phyloP scores from a whole-genome alignment of 2,888 invertebrate species.

The Ligdia adustata region DNA sequence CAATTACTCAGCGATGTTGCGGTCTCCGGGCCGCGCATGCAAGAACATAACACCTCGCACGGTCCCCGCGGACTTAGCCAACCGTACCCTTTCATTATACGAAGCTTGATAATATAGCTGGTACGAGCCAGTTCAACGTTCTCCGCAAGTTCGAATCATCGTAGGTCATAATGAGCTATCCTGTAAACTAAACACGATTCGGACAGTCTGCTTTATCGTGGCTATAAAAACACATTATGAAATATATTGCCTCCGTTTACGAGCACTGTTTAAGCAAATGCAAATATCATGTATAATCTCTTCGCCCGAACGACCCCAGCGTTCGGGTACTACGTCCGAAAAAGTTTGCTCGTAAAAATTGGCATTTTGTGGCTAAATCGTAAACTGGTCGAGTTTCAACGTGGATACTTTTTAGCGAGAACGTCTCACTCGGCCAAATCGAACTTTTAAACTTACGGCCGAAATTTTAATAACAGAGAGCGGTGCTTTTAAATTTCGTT shows the following conservation, averaged over 20 bases:
- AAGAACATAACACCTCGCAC: constrained; percentile 38
- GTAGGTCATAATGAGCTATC: constrained; percentile 1
- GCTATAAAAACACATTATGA: constrained; percentile 46
- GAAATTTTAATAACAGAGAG: constrained; percentile 66
- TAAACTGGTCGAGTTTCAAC: constrained; percentile 58
- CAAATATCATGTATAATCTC: constrained; percentile 63
- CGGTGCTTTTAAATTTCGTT: constrained; percentile 48
- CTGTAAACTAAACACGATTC: constrained; percentile 26
- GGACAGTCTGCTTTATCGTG: constrained; percentile 43
- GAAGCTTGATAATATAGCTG: constrained; percentile 17
- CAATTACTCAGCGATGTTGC: constrained; percentile 46
- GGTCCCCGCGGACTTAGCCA: constrained; percentile 31
- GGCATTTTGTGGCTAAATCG: constrained; percentile 59
- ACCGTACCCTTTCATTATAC: constrained; percentile 33
- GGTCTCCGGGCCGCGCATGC: constrained; percentile 34
- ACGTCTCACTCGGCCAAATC: constrained; percentile 54
- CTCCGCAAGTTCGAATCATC: background rate
- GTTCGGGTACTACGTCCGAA: constrained; percentile 58
- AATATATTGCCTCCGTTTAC: constrained; percentile 48
- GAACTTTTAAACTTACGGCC: constrained; percentile 60
- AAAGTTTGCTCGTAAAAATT: constrained; percentile 72
- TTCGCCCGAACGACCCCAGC: constrained; percentile 46
- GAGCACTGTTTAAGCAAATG: constrained; percentile 56
- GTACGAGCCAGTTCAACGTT: background rate
- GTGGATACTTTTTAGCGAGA: constrained; percentile 54